Percentiles rank a stretch among this genome's conserved stretches.
Evolutionary conservation across 2,888 invertebrate species (phyloP).

Genomic region (Volucella inanis): DNA sequence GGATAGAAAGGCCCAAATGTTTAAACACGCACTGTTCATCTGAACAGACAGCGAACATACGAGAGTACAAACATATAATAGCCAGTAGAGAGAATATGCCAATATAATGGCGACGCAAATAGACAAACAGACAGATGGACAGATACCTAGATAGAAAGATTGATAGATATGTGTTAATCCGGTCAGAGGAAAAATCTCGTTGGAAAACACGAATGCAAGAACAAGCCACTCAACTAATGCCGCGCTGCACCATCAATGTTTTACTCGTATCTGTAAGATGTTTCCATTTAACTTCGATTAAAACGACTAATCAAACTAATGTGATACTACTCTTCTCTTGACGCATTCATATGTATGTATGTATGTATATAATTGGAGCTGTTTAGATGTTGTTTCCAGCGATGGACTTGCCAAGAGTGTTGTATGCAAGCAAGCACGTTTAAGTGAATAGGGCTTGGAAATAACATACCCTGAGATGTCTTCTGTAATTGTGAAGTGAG

Average conservation of each 20-base stretch:
- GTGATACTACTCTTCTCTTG: constrained; percentile 49
- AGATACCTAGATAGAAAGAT: constrained; percentile 11
- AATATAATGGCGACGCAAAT: constrained; percentile 4
- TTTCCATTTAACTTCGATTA: constrained; percentile 72
- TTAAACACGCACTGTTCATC: constrained; percentile 18
- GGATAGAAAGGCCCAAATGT: constrained; percentile 23
- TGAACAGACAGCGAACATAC: constrained; percentile 1
- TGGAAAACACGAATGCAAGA: constrained; percentile 32
- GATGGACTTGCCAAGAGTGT: constrained; percentile 1
- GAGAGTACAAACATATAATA: background rate
- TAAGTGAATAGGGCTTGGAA: constrained; percentile 10
- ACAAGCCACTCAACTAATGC: background rate
- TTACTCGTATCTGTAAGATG: constrained; percentile 39
- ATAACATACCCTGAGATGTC: constrained; percentile 14
- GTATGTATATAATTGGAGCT: background rate
- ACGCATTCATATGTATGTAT: background rate
- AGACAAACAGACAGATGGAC: constrained; percentile 4
- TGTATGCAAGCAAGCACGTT: constrained; percentile 4
- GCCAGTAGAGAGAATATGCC: background rate
- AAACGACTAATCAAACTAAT: constrained; percentile 70
- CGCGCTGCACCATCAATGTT: constrained; percentile 12
- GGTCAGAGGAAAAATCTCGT: constrained; percentile 32
- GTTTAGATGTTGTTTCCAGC: constrained; percentile 7
- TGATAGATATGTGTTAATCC: constrained; percentile 7
- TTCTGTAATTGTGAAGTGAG: constrained; percentile 36